These are phyloP conservation scores for Cynopterus brachyotis DNA, from an alignment of 2,113 vertebrate species.

Conservation along the genomic window DNA sequence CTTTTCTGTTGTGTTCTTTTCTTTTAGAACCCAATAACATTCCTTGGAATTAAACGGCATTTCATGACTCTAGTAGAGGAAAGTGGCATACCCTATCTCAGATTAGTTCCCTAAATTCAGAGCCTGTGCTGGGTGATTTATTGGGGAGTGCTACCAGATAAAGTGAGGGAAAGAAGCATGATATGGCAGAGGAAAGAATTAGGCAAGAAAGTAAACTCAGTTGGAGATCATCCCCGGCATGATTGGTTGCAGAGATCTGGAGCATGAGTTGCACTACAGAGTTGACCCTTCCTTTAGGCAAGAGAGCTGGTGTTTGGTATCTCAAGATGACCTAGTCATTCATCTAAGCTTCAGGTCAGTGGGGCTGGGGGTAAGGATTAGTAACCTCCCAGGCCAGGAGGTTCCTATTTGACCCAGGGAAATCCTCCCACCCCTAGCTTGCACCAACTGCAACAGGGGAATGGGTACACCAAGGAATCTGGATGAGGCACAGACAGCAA, in stretches of 20 bases:
- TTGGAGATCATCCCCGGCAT: background rate
- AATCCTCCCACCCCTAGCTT: background rate
- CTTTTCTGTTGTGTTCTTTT: background rate
- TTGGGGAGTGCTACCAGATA: background rate
- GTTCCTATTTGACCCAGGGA: background rate
- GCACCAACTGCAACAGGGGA: background rate
- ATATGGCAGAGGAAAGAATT: background rate
- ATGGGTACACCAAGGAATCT: background rate
- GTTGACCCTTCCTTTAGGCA: background rate
- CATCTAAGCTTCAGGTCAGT: background rate
- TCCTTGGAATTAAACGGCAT: background rate
- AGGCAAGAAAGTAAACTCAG: background rate
- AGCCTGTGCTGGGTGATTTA: background rate
- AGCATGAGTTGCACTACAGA: background rate
- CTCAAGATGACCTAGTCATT: background rate
- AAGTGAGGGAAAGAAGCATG: background rate
- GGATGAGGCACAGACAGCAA: background rate
- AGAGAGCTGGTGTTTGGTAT: background rate
- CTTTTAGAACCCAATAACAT: background rate
- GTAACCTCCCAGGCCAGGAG: background rate
- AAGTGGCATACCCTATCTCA: background rate
- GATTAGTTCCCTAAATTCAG: background rate
- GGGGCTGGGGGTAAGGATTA: background rate
- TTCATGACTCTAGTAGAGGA: background rate
- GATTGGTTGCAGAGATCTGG: too few species aligned